These are phyloP conservation scores for Zosterops pallidus DNA, from an alignment of 2,113 vertebrate species.

Conservation along the genomic window DNA sequence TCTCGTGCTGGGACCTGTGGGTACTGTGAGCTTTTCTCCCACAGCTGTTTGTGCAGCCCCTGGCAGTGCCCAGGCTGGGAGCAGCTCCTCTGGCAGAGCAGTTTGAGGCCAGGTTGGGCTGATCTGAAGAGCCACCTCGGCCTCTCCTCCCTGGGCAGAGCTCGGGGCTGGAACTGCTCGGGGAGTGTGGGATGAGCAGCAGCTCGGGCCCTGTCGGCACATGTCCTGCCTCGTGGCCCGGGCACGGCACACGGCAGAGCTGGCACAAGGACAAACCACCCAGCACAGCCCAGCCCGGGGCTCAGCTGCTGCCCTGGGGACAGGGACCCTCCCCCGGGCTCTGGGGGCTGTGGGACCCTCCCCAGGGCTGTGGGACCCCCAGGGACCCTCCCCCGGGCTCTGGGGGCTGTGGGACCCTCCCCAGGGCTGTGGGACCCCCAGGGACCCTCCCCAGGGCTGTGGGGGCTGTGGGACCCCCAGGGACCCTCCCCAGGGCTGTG, in stretches of 20 bases:
- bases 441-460: too few species aligned
- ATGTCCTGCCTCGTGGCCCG: not conserved
- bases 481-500: too few species aligned
- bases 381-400: too few species aligned
- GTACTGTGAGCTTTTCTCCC: not conserved
- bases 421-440: too few species aligned
- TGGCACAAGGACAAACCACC: not conserved
- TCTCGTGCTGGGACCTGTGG: not conserved
- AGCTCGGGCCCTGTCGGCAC: not conserved
- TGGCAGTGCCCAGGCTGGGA: not conserved
- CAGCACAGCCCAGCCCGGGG: not conserved
- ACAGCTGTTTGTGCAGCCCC: not conserved
- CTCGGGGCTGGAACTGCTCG: rapidly evolving
- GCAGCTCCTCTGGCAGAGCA: not conserved
- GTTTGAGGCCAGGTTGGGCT: rapidly evolving
- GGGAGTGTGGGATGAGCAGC: not conserved
- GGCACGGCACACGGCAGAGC: not conserved
- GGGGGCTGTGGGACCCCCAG: too few species aligned
- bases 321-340: not conserved
- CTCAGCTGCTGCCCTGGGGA: not conserved
- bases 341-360: too few species aligned
- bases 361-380: rapidly evolving
- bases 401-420: too few species aligned
- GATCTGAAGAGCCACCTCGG: not conserved
- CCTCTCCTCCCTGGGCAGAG: not conserved